phyloP scores from a whole-genome alignment of 2,797 vertebrate genomes.

The Gymnothorax javanicus region DNA sequence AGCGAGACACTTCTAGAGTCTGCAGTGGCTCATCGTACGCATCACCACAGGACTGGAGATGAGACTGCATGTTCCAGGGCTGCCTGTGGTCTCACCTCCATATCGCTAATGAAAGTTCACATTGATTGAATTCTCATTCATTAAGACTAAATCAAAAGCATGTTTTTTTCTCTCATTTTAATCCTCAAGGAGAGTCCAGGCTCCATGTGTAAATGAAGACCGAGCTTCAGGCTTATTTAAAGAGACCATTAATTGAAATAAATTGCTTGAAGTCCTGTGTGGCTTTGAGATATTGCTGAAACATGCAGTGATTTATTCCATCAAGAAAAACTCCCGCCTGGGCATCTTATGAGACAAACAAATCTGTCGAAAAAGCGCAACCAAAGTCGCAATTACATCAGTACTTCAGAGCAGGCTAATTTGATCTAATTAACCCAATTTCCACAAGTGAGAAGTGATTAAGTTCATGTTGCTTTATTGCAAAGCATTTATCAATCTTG shows the following conservation, averaged over 20 bases:
- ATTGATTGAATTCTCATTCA: conserved; percentile 3
- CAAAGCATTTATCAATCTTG: background rate
- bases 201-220: background rate
- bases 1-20: conserved; percentile 34
- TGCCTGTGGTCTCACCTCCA: background rate
- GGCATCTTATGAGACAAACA: background rate
- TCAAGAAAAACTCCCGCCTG: background rate
- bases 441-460: background rate
- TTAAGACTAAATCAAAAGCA: background rate
- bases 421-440: background rate
- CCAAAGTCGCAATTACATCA: background rate
- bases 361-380: background rate
- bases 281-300: background rate
- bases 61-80: background rate
- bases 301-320: background rate
- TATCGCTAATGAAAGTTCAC: background rate
- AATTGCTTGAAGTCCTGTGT: background rate
- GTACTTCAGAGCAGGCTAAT: background rate
- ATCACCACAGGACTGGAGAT: background rate
- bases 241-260: conserved; percentile 4
- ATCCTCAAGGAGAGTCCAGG: background rate
- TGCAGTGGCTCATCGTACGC: background rate
- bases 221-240: background rate
- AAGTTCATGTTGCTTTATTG: background rate
- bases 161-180: background rate